These are phyloP conservation scores for Plumapathes pennacea DNA, from an alignment of 92 coral and sea anemone species.

Conservation along the genomic window DNA sequence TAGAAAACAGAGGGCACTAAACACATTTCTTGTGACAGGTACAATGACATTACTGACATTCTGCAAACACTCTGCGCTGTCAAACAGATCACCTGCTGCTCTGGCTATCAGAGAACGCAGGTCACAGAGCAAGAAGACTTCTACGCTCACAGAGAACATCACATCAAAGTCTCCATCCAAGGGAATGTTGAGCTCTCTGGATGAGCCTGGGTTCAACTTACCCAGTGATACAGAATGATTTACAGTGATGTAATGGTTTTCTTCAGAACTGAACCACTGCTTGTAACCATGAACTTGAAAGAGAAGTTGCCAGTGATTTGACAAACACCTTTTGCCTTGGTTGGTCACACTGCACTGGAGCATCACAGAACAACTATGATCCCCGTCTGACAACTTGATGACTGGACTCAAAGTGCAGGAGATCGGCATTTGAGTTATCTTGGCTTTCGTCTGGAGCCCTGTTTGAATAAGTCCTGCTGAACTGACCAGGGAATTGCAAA, in stretches of 20 bases:
- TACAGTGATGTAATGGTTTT: not conserved
- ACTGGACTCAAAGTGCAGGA: slow-evolving; percentile 13
- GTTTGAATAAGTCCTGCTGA: no score
- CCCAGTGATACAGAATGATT: slow-evolving; percentile 13
- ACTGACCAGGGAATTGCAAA: slow-evolving; percentile 14
- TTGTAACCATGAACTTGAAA: slow-evolving; percentile 17
- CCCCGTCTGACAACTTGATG: not conserved
- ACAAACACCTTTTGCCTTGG: slow-evolving; percentile 8
- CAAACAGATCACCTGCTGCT: not conserved
- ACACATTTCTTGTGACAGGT: not conserved
- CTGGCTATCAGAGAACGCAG: slow-evolving; percentile 13
- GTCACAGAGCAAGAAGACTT: slow-evolving; percentile 14
- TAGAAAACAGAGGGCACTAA: slow-evolving; percentile 17
- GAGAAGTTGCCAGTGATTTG: slow-evolving; percentile 20
- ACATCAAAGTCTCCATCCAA: slow-evolving; percentile 2
- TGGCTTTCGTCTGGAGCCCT: no score
- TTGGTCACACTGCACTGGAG: slow-evolving; percentile 24
- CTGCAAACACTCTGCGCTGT: not conserved
- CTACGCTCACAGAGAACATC: slow-evolving; percentile 10
- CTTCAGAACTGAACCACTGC: slow-evolving; percentile 1
- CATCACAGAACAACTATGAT: not conserved
- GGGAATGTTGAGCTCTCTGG: slow-evolving; percentile 9
- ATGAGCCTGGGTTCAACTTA: slow-evolving; percentile 7
- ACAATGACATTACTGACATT: slow-evolving; percentile 5
- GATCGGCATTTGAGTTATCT: no score